phyloP scores from a whole-genome alignment of 1,140 invertebrate species.

The Apis dorsata region DNA sequence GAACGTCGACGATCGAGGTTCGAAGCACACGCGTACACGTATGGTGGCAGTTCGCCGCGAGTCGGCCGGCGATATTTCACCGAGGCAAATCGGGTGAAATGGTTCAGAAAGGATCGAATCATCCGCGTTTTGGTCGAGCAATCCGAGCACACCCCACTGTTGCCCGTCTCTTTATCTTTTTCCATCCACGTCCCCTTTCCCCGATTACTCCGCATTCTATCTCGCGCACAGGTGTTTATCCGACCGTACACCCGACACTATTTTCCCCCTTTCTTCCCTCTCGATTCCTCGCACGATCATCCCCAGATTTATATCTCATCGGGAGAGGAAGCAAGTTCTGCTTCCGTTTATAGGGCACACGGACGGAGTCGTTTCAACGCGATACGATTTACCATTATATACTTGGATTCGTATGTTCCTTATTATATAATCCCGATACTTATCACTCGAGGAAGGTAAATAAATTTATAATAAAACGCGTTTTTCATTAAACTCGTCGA shows the following conservation, averaged over 20 bases:
- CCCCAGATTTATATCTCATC: conserved; percentile 53
- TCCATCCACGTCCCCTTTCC: conserved; percentile 29
- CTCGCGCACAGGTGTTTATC: conserved; percentile 68
- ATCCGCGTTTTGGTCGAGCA: conserved; percentile 63
- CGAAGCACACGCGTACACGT: conserved; percentile 36
- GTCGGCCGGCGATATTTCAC: conserved; percentile 66
- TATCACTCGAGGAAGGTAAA: neutral
- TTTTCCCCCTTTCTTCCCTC: conserved; percentile 36
- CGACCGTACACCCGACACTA: conserved; percentile 65
- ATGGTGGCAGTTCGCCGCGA: conserved; percentile 42
- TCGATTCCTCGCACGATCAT: conserved; percentile 34
- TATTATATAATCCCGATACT: too few species aligned
- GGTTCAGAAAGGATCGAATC: conserved; percentile 74
- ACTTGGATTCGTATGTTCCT: neutral
- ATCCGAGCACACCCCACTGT: conserved; percentile 52
- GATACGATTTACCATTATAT: neutral
- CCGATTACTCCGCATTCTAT: conserved; percentile 53
- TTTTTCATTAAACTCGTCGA: neutral
- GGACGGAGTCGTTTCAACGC: neutral
- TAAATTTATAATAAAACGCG: neutral
- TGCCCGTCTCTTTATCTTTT: conserved; percentile 47
- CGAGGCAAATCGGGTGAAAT: conserved; percentile 70
- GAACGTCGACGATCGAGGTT: conserved; percentile 12
- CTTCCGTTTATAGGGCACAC: neutral
- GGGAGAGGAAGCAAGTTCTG: neutral